A percentile compares a stretch with the other conserved stretches of the same genome.
Evolutionary conservation across 2,888 invertebrate species (phyloP).

Genomic region (Ptilodon capucinus): DNA sequence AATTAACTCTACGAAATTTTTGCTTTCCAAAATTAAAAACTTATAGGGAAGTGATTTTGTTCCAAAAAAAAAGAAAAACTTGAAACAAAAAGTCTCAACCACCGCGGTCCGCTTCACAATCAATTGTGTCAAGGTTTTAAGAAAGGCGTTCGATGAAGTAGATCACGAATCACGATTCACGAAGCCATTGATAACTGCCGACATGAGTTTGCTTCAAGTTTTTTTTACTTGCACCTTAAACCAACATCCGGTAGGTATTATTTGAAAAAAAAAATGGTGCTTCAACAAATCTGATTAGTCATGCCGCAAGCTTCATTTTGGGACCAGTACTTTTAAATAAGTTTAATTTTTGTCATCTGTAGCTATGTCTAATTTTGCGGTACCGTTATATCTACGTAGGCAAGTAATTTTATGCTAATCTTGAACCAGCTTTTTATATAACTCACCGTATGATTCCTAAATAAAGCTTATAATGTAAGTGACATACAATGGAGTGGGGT

Average conservation of each 20-base stretch:
- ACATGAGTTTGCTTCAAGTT: not conserved
- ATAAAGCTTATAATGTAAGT: no score
- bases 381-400: not conserved
- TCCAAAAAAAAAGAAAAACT: conserved; percentile 7
- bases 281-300: conserved; percentile 4
- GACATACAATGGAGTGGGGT: no score
- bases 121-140: conserved; percentile 45
- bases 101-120: conserved; percentile 33
- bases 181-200: not conserved
- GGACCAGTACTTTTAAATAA: conserved; percentile 2
- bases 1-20: not conserved
- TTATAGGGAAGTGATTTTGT: not conserved
- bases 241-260: not conserved
- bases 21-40: not conserved
- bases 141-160: conserved; percentile 42
- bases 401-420: not conserved
- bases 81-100: conserved; percentile 14
- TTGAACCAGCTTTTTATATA: no score
- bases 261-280: not conserved
- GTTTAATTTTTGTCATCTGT: conserved; percentile 1
- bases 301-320: conserved; percentile 9
- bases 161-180: conserved; percentile 18
- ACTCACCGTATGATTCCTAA: no score
- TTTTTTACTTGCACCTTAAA: not conserved
- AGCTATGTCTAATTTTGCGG: not conserved